These are phyloP conservation scores for Zapus hudsonius DNA, from an alignment of 2,113 vertebrate genomes.

Conservation along the genomic window DNA sequence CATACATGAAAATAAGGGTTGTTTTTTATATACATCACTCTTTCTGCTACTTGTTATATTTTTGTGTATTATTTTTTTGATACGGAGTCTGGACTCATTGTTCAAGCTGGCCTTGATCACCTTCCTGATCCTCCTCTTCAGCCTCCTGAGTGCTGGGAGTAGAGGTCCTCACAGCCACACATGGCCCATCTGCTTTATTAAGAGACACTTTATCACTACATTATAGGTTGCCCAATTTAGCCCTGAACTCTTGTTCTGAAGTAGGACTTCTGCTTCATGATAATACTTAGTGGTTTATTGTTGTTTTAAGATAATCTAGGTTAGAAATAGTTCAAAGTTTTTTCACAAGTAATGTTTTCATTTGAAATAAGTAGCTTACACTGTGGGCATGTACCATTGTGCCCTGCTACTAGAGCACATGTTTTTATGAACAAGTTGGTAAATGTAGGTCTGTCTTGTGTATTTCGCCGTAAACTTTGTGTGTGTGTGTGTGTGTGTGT, in stretches of 20 bases:
- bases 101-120: not conserved
- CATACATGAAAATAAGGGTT: not conserved
- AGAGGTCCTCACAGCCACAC: not conserved
- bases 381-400: not conserved
- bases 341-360: not conserved
- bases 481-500: too few relatives aligned
- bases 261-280: not conserved
- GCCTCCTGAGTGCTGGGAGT: not conserved
- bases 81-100: not conserved
- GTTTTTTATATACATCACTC: not conserved
- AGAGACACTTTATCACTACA: not conserved
- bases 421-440: not conserved
- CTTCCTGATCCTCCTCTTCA: not conserved
- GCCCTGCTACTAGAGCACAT: not conserved
- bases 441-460: slow-evolving; percentile 2
- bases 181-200: not conserved
- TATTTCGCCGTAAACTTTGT: not conserved
- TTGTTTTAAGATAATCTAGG: not conserved
- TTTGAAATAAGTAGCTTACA: not conserved
- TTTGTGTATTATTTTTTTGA: not conserved
- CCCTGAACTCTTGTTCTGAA: not conserved
- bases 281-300: not conserved
- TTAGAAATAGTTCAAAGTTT: not conserved
- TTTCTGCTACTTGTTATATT: not conserved
- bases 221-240: not conserved